These are phyloP conservation scores for Mythimna albipuncta DNA, from an alignment of 2,888 invertebrate species.

Conservation along the genomic window DNA sequence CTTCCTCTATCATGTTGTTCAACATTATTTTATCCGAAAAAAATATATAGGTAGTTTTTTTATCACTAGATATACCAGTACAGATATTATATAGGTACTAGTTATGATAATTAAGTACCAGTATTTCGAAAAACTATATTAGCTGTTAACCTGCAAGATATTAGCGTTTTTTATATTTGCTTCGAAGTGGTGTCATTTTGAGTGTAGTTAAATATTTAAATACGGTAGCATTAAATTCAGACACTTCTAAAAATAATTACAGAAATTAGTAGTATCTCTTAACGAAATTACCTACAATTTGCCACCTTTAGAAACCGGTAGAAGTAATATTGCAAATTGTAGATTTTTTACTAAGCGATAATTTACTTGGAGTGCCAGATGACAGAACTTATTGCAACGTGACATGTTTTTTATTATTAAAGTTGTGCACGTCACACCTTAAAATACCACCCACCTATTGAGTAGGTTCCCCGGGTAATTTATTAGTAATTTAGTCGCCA, in stretches of 20 bases:
- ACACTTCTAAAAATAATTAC: slow-evolving; percentile 11
- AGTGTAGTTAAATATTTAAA: background rate
- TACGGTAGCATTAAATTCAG: background rate
- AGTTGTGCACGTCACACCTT: background rate
- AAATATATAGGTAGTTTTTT: no score
- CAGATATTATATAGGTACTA: no score
- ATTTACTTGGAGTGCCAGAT: slow-evolving; percentile 7
- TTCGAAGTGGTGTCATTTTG: background rate
- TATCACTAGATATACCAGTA: no score
- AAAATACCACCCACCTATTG: background rate
- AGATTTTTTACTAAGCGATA: slow-evolving; percentile 4
- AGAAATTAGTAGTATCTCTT: slow-evolving; percentile 13
- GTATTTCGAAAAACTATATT: background rate
- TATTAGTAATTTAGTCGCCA: background rate
- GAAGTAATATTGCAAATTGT: slow-evolving; percentile 17
- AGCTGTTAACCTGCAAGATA: no score
- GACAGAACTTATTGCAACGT: background rate
- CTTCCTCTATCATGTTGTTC: background rate
- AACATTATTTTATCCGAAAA: background rate
- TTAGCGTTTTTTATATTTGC: background rate
- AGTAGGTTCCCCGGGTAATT: background rate
- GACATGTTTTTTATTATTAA: background rate
- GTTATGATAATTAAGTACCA: background rate
- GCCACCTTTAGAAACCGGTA: background rate
- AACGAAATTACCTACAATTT: slow-evolving; percentile 27